Base-by-base conservation (phyloP, 2,797 vertebrate species). In the Sebastolobus altivelis region DNA sequence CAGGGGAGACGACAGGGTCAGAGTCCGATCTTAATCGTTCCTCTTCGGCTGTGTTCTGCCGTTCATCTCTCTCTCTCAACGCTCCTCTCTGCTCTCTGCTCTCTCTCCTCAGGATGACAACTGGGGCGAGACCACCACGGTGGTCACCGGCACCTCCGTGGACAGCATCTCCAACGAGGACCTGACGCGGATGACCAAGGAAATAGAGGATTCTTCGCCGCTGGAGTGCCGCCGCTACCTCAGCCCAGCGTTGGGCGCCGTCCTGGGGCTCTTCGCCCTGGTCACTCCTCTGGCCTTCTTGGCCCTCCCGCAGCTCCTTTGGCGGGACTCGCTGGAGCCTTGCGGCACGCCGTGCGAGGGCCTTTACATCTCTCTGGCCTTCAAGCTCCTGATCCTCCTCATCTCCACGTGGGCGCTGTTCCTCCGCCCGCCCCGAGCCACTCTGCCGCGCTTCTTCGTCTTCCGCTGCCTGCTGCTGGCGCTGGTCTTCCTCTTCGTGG, bases 81-180 rank as follows among this genome's bases (percentile, higher is more conserved):
- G 18, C 22, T 55, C 5, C 4, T 14, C 43, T n/a, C 25, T 56
- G 9, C 22, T 72, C 29, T 25, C 16, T 60, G 10, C 6, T n/a
- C 27, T 81, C 8, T 20, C 3, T 20, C 8, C n/a, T 31, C 72
- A 98, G 97, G 97, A 98, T 1, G 97, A 98, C 93, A 98, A 97
- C 95, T 98, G 97, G 97, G 97, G 97, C 0, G 97, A 98, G 93
- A 98, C 97, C 0, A 97, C 97, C 27, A 98, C 97, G 0, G 97
- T 98, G 59, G 97, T 98, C 77, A 98, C 97, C 0, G 97, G 97
- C 25, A 98, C 97, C 0, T 98, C 97, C 0, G 97, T 97, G 91
- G 97, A 97, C 95, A 98, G 97, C 93, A 92, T 97, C 88, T 98
- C 97, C 1, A 97, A 98, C 1, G 97, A 98, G 92, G 97, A 98